Percentiles rank a stretch among this genome's conserved stretches.
phyloP scores from a whole-genome alignment of 2,797 vertebrate species.

The Acipenser oxyrinchus region DNA sequence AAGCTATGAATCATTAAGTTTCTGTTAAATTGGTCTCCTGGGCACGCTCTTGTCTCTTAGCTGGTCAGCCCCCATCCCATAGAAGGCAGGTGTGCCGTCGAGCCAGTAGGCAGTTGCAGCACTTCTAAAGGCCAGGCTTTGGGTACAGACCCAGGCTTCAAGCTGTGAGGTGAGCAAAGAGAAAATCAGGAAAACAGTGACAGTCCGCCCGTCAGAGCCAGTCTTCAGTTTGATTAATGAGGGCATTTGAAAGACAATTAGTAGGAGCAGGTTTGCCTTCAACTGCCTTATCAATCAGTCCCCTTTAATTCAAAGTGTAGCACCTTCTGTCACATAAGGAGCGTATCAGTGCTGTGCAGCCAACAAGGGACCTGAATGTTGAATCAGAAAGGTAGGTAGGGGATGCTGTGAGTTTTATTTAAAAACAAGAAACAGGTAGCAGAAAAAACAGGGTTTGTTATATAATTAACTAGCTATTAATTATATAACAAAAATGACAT shows the following conservation, averaged over 20 bases:
- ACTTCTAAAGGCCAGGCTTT: conserved; percentile 48
- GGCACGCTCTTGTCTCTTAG: conserved; percentile 66
- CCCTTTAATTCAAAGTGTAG: conserved; percentile 74
- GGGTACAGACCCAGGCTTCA: conserved; percentile 60
- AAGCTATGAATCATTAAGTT: conserved; percentile 94
- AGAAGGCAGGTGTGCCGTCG: conserved; percentile 75
- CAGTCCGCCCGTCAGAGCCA: conserved; percentile 70
- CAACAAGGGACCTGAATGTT: conserved; percentile 48
- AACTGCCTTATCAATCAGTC: conserved; percentile 90
- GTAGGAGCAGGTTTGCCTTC: conserved; percentile 86
- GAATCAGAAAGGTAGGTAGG: conserved; percentile 34
- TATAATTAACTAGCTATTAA: conserved; percentile 51
- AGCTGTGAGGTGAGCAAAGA: conserved; percentile 75
- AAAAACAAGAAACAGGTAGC: too few species aligned
- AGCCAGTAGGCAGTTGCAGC: conserved; percentile 33
- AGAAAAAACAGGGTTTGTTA: too few species aligned
- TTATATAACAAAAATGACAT: too few species aligned
- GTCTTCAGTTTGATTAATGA: conserved; percentile 88
- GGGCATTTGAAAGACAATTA: conserved; percentile 91
- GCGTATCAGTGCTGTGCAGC: conserved; percentile 55
- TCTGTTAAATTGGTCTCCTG: conserved; percentile 90
- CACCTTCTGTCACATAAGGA: conserved; percentile 56
- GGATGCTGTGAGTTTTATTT: neutral
- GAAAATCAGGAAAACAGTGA: conserved; percentile 69
- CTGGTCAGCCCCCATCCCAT: conserved; percentile 77